Base-by-base conservation (phyloP, 35 echinoderm and acorn worm genomes). In the Apostichopus californicus region DNA sequence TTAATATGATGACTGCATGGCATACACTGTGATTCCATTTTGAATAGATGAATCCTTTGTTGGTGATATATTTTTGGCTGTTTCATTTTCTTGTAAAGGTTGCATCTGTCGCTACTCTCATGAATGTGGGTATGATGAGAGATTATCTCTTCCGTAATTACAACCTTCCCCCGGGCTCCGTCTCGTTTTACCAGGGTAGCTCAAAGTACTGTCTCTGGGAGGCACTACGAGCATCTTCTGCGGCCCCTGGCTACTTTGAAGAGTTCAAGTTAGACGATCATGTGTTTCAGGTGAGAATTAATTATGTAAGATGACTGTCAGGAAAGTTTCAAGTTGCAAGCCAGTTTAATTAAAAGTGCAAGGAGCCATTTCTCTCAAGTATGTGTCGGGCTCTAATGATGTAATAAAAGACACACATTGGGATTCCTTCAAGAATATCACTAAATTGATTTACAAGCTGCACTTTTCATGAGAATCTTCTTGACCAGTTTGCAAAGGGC, bases 111-210 rank as follows among this genome's bases (percentile, higher is more conserved):
- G 93, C 97, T 66, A 95, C 93, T 61, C 77, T 96, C 72, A 95
- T 99, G 79, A 96, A 99, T 81, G 86, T 90, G 4, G 93, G 93
- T 12, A 78, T 79, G 78, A 77, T 99, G 75, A 99, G 92, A 61
- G 92, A 96, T 65, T 96, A 80, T 79, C 87, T 99, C 24, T 99
- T 99, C 64, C 93, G 97, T 18, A 99, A 99, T 80, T 99, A 99
- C 95, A 96, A 99, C 93, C 75, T 94, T n/a, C 97, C 97, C 53
- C 78, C 86, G 8, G 93, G 92, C 17, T 73, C 88, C 60, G 17
- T 77, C 54, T 99, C 97, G 17, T 91, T 90, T 54, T 99, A 99
- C 89, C 87, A 90, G 64, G 97, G 97, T 12, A 92, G 90, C 59
- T 93, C 70, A 54, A 93, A 94, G 56, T 96, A 96, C 90, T 79